Evolutionary conservation across 2,888 invertebrate genomes (phyloP).

Genomic region (Folsomia manolachei): DNA sequence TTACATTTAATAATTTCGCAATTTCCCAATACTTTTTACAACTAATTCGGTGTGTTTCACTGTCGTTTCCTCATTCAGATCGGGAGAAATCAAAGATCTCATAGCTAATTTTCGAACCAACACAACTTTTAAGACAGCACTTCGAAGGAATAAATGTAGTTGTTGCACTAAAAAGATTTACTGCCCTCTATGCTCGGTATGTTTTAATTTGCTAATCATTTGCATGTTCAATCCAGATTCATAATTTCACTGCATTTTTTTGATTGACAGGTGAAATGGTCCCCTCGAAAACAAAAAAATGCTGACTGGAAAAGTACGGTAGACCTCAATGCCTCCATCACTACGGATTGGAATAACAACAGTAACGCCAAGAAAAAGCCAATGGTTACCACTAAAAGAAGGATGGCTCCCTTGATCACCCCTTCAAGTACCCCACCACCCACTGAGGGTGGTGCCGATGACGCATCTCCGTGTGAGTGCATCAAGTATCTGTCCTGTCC

Average conservation of each 20-base stretch:
- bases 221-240: not conserved
- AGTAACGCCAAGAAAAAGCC: too few species aligned
- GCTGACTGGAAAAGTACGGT: too few species aligned
- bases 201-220: conserved; percentile 6
- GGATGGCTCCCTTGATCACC: too few species aligned
- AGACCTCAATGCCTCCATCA: not conserved
- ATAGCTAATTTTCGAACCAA: conserved; percentile 22
- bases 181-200: conserved; percentile 2
- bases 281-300: not conserved
- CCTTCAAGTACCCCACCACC: too few species aligned
- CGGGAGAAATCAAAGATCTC: conserved; percentile 24
- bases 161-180: not conserved
- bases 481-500: conserved; percentile 17
- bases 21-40: too few species aligned
- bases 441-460: too few species aligned
- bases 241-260: too few species aligned
- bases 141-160: not conserved
- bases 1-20: too few species aligned
- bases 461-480: conserved; percentile 14
- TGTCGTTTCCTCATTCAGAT: too few species aligned
- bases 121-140: conserved; percentile 5
- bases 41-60: too few species aligned
- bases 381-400: too few species aligned
- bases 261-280: not conserved
- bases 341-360: too few species aligned